Conservation (phyloP, 1,140 invertebrate genomes). For the Scaptomyza pallida region DNA sequence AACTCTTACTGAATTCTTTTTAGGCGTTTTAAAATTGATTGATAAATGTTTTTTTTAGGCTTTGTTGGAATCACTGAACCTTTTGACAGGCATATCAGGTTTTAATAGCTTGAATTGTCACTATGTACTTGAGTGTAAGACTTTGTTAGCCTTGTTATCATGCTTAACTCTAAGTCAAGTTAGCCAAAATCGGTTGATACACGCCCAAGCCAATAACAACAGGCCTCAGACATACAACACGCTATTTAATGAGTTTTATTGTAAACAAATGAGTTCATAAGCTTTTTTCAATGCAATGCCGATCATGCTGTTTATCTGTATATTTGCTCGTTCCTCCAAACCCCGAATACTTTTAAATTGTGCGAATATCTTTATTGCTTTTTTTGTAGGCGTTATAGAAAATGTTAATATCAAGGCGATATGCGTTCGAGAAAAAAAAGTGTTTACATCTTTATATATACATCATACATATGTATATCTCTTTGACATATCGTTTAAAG, state of each 20-base stretch:
- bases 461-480: too few species aligned
- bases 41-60: slow-evolving; percentile 13
- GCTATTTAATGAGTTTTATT: slow-evolving; percentile 39
- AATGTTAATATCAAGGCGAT: not conserved
- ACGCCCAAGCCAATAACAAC: slow-evolving; percentile 30
- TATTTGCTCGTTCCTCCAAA: too few species aligned
- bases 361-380: too few species aligned
- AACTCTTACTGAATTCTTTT: too few species aligned
- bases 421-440: too few species aligned
- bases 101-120: slow-evolving; percentile 39
- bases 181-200: slow-evolving; percentile 17
- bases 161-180: slow-evolving; percentile 43
- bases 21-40: slow-evolving; percentile 9
- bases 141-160: slow-evolving; percentile 6
- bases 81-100: slow-evolving; percentile 10
- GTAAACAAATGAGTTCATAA: slow-evolving; percentile 56
- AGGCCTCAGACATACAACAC: not conserved
- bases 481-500: too few species aligned
- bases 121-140: slow-evolving; percentile 23
- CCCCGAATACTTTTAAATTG: too few species aligned
- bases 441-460: too few species aligned
- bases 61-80: slow-evolving; percentile 22
- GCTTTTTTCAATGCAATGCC: slow-evolving; percentile 17
- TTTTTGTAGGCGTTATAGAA: not conserved
- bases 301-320: too few species aligned